These are phyloP conservation scores for Ichneumoninae sp. DNA, from an alignment of 2,888 invertebrate species.

Conservation along the genomic window DNA sequence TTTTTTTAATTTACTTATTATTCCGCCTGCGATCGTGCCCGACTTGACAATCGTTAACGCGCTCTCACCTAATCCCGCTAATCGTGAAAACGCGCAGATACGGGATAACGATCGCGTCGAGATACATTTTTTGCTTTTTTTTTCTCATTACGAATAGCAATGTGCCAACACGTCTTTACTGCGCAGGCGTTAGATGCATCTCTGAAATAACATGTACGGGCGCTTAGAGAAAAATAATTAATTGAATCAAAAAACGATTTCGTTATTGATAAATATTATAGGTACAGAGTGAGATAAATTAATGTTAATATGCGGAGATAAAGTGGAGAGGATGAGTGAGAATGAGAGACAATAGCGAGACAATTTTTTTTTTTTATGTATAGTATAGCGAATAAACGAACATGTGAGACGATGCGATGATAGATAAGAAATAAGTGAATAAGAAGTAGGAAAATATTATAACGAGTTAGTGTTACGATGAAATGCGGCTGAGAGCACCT, in stretches of 20 bases:
- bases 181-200: slow-evolving; percentile 55
- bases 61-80: slow-evolving; percentile 34
- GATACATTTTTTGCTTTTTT: slow-evolving; percentile 14
- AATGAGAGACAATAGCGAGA: slow-evolving; percentile 56
- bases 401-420: slow-evolving; percentile 34
- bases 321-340: slow-evolving; percentile 34
- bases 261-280: slow-evolving; percentile 22
- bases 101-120: slow-evolving; percentile 19
- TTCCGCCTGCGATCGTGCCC: slow-evolving; percentile 56
- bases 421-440: slow-evolving; percentile 26
- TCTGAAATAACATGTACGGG: slow-evolving; percentile 62
- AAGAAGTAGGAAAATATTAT: slow-evolving; percentile 45
- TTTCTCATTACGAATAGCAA: slow-evolving; percentile 4
- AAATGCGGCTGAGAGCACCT: not conserved
- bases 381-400: slow-evolving; percentile 36
- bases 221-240: slow-evolving; percentile 51
- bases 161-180: slow-evolving; percentile 47
- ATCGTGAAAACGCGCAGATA: slow-evolving; percentile 43
- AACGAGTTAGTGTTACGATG: slow-evolving; percentile 43
- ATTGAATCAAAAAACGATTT: slow-evolving; percentile 19
- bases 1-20: not conserved
- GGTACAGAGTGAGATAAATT: slow-evolving; percentile 48
- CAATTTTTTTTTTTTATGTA: slow-evolving; percentile 11
- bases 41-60: slow-evolving; percentile 35
- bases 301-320: slow-evolving; percentile 50